Evolutionary conservation across 1,140 invertebrate species (phyloP).

Genomic region (Trichoplusia ni): DNA sequence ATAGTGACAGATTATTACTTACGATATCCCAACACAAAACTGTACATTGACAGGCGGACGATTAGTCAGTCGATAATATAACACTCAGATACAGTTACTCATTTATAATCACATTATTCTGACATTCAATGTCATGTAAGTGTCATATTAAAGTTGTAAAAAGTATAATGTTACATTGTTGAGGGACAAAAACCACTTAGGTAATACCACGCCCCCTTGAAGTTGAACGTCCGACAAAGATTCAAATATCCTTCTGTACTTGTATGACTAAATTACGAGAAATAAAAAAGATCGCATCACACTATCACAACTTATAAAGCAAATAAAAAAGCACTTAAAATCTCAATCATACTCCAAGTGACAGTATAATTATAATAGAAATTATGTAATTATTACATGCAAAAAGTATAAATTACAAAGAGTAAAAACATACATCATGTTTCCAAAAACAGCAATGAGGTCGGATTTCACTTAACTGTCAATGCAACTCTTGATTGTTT

Average conservation of each 20-base stretch:
- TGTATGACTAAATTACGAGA: conserved; percentile 25
- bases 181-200: neutral
- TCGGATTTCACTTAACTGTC: conserved; percentile 11
- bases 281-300: too few species aligned
- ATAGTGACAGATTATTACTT: too few species aligned
- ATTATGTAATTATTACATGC: too few species aligned
- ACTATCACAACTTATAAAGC: too few species aligned
- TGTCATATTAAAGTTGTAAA: conserved; percentile 49
- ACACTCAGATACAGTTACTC: neutral
- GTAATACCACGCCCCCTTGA: conserved; percentile 38
- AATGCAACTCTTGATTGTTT: neutral
- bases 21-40: too few species aligned
- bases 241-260: conserved; percentile 48
- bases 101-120: conserved; percentile 12
- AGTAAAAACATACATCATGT: too few species aligned
- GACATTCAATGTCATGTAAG: neutral
- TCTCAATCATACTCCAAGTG: too few species aligned
- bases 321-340: too few species aligned
- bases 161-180: conserved; percentile 51
- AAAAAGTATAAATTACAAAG: too few species aligned
- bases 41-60: neutral
- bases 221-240: conserved; percentile 51
- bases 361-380: too few species aligned
- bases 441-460: neutral
- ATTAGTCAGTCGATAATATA: neutral